Evolutionary conservation across 2,888 invertebrate genomes (phyloP).

Genomic region (Oscheius sp.): DNA sequence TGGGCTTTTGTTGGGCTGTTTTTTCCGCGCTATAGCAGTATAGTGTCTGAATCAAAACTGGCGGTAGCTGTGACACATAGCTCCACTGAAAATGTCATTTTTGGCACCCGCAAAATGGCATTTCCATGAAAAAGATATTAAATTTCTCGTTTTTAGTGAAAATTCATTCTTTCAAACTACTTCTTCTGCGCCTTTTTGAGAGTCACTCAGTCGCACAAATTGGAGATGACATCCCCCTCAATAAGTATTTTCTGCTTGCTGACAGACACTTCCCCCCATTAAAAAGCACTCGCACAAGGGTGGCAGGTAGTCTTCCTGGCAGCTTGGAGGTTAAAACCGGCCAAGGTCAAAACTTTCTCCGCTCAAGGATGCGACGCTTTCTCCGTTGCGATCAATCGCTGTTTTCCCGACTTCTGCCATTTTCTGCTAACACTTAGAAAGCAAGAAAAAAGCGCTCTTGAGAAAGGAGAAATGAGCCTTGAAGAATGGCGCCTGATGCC

Average conservation of each 20-base stretch:
- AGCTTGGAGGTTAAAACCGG: slow-evolving; percentile 28
- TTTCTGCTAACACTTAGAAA: too few relatives aligned
- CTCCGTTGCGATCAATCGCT: slow-evolving; percentile 21
- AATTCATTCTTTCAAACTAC: neutral
- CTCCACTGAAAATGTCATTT: too few relatives aligned
- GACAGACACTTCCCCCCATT: slow-evolving; percentile 7
- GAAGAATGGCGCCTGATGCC: too few relatives aligned
- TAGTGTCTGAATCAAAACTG: neutral
- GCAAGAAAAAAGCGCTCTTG: neutral
- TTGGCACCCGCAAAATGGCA: neutral
- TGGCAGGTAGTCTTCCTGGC: slow-evolving; percentile 25
- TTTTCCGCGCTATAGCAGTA: neutral
- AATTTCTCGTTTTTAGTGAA: neutral
- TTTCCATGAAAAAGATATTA: neutral
- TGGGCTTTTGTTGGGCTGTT: neutral
- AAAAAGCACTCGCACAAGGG: slow-evolving; percentile 21
- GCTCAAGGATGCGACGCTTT: slow-evolving; percentile 31
- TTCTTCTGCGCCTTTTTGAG: neutral
- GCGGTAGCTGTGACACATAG: neutral
- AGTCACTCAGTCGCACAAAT: too few relatives aligned
- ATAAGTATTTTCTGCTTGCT: neutral
- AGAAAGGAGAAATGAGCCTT: too few relatives aligned
- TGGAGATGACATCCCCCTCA: too few relatives aligned
- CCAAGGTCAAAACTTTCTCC: slow-evolving; percentile 32
- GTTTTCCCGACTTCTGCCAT: slow-evolving; percentile 12